Base-by-base conservation (phyloP, 2,888 invertebrate genomes). In the Leucophenga montana region DNA sequence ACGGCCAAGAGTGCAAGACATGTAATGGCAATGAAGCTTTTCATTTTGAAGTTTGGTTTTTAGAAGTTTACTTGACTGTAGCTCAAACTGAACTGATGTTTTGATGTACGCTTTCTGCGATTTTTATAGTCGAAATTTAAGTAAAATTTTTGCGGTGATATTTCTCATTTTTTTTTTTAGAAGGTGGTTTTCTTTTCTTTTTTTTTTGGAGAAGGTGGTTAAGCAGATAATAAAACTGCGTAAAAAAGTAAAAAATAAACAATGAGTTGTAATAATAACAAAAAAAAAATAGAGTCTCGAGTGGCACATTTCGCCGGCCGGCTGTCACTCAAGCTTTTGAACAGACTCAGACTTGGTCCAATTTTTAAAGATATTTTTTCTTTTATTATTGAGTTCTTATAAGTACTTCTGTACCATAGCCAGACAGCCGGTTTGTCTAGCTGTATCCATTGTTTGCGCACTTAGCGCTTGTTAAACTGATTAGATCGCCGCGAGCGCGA, bases 11-110 rank as follows among this genome's bases (percentile, higher is more conserved):
- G 54, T n/a, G 76, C 59, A 61, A 85, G 69, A 69, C 75, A 73
- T 67, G 78, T 75, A 67, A 85, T 75, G 74, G 77, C 78, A 68
- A 79, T 67, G 69, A 78, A 73, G 67, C 75, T 64, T 69, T 85
- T 86, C 85, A 85, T 85, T 44, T 73, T 77, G 66, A 22, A 16
- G 0, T 39, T 57, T 46, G 18, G 18, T 66, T 53, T 13, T 54
- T n/a, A 31, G 39, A 44, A 48, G 22, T 48, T 59, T 18, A 48
- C 53, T 53, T 9, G 11, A 1, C 16, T 39, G 9, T 9, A 22
- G 20, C 53, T 39, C 14, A 18, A 50, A 4, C 6, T 50, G 78
- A 74, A 82, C 72, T 81, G 83, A 74, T 82, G 67, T 1, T n/a
- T 53, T 54, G 59, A 56, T 33, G n/a, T 13, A 56, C 18, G 64